Base-by-base conservation (phyloP, 2,113 vertebrate genomes). In the Thunnus thynnus region DNA sequence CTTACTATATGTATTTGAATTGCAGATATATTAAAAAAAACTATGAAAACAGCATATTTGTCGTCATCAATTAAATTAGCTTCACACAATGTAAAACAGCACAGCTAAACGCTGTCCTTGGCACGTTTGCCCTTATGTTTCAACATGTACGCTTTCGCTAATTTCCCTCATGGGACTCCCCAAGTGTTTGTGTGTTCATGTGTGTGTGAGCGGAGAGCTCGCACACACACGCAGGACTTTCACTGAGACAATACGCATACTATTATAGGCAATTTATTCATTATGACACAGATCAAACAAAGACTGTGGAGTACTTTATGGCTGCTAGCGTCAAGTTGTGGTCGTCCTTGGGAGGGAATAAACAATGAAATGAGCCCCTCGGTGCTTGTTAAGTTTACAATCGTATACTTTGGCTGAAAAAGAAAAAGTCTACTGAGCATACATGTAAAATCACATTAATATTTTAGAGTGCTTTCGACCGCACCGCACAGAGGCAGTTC, bases 41-140 rank as follows among this genome's bases (percentile, higher is more conserved):
- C 2, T n/a, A 52, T 2, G 0, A 75, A 8, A 79, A 46, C n/a
- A 47, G 36, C 2, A 17, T 36, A 6, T 62, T 62, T 0, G 1
- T 32, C 9, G 4, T 2, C 11, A 9, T 74, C 54, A 73, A 65
- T 80, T 73, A 44, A 88, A 81, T 80, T 50, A 36, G n/a, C 20
- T 20, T 52, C 41, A 32, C 17, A 3, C 6, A 0, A 17, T 68
- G 62, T 56, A 54, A 77, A 90, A 78, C 50, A 78, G 54, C 20
- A 6, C n/a, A 13, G 72, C n/a, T 84, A 80, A 85, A 73, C 41
- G 14, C 3, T 18, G 83, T 86, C 83, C 85, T 85, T 79, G 81
- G 76, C 71, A 83, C 3, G 0, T 52, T 51, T 64, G 48, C 46
- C 61, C 60, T 80, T 1, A 27, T 70, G 54, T 65, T 86, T 75